Conservation (phyloP, 2,113 vertebrate genomes). For the Hoplias malabaricus region DNA sequence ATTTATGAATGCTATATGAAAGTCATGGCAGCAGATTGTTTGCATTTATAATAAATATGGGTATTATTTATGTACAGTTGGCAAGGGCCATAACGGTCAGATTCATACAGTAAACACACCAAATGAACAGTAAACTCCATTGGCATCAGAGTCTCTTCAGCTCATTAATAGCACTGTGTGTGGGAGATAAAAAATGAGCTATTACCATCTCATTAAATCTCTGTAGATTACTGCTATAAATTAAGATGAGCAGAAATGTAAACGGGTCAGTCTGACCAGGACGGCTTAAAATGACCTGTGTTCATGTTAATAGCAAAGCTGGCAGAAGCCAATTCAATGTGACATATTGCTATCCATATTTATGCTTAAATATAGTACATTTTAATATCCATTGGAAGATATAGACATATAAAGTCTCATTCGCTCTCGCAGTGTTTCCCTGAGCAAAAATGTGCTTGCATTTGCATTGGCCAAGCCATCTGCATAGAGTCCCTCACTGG, state of each 20-base stretch:
- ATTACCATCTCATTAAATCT: background rate
- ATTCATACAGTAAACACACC: background rate
- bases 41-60: no score
- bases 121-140: background rate
- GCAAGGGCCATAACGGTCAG: background rate
- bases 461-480: background rate
- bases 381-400: background rate
- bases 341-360: background rate
- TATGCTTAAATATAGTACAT: background rate
- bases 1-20: no score
- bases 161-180: background rate
- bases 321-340: background rate
- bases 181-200: background rate
- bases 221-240: background rate
- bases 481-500: background rate
- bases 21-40: no score
- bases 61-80: background rate
- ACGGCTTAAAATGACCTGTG: background rate
- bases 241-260: background rate
- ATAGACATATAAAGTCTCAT: background rate
- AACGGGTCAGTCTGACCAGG: background rate
- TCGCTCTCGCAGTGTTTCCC: no score
- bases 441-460: no score
- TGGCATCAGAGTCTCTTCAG: background rate
- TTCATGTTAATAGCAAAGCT: background rate